Conservation (phyloP, 2,113 vertebrate genomes). For the Echinops telfairi region DNA sequence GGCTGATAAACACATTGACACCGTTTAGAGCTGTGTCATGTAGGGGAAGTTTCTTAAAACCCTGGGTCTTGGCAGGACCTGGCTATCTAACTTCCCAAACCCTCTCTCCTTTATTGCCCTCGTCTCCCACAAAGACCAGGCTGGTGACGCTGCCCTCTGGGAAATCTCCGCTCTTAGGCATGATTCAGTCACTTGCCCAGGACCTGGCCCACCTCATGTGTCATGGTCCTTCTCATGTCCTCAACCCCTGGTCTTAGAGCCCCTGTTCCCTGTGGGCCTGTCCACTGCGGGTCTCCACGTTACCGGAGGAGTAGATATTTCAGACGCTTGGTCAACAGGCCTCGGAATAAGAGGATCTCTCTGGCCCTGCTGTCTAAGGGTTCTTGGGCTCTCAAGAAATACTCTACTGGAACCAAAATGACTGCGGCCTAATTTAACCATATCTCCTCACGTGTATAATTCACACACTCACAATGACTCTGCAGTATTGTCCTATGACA, state of each 20-base stretch:
- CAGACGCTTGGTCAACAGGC: background rate
- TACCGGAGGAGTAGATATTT: background rate
- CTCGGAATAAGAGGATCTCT: background rate
- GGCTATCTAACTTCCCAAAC: background rate
- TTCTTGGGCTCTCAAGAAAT: background rate
- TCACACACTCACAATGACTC: background rate
- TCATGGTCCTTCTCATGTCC: background rate
- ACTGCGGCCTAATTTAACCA: no score
- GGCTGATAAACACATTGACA: no score
- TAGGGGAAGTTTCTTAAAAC: background rate
- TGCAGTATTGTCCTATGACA: background rate
- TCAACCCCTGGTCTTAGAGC: background rate
- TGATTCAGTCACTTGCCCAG: background rate
- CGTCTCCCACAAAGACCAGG: no score
- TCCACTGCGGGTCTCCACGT: background rate
- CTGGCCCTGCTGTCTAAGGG: background rate
- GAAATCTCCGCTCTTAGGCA: background rate
- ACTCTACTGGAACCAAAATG: background rate
- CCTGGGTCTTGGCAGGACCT: fast-evolving
- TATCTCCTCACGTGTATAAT: background rate
- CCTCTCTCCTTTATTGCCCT: background rate
- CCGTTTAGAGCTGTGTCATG: no score
- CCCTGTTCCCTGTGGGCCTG: background rate
- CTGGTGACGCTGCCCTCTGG: background rate
- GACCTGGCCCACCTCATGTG: background rate